phyloP scores from a whole-genome alignment of 2,113 vertebrate genomes.

The Greenwoodochromis staneri region DNA sequence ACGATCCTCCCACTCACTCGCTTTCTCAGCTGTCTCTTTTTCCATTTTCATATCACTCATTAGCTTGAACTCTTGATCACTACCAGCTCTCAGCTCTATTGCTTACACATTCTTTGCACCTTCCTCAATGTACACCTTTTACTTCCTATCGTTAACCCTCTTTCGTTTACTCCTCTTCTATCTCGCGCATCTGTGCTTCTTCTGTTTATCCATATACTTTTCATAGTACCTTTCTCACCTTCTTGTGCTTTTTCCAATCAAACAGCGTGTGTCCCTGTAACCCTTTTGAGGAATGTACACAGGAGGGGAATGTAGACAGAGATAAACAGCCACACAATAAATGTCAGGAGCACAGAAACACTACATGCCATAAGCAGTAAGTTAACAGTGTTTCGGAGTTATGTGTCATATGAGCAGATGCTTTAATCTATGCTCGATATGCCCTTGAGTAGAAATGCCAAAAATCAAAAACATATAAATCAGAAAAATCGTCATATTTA shows the following conservation, averaged over 20 bases:
- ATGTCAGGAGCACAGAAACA: not conserved
- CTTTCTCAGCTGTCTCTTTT: not conserved
- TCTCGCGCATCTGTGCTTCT: not conserved
- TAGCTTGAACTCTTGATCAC: not conserved
- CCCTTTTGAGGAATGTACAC: not conserved
- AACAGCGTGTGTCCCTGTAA: not conserved
- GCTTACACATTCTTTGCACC: not conserved
- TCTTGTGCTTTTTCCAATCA: not conserved
- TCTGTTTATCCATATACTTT: not conserved
- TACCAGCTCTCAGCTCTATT: not conserved
- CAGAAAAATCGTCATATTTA: not conserved
- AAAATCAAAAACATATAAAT: not conserved
- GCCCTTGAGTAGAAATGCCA: not conserved
- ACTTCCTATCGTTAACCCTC: not conserved
- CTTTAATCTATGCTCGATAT: not conserved
- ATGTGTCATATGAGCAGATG: not conserved
- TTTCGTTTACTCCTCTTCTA: not conserved
- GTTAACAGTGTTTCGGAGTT: not conserved
- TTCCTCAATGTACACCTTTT: not conserved
- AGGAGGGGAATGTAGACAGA: not conserved
- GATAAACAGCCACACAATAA: not conserved
- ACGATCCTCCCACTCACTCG: slow-evolving; percentile 23
- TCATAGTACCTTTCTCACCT: not conserved
- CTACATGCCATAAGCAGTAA: not conserved
- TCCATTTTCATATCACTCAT: not conserved